Evolutionary conservation across 1,140 invertebrate genomes (phyloP), one percentile per base, ranked within the genome.

Genomic region (Drosophila watanabei): DNA sequence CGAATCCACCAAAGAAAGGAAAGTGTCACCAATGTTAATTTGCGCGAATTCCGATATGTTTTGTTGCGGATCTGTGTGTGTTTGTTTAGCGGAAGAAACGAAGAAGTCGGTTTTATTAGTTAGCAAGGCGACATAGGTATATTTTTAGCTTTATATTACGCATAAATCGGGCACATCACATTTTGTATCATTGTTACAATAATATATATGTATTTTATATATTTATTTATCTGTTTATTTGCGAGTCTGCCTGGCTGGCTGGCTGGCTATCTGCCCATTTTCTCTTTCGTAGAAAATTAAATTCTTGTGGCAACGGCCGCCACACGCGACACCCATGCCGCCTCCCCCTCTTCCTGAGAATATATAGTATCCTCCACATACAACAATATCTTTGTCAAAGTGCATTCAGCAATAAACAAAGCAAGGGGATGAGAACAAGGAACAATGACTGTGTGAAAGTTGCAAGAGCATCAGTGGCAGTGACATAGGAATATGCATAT

Each of bases 231-330:
- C 46, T 56, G 43, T 56, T 51, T 46, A 46, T 49, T 62, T 56
- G 58, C 20, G 30, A 33, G n/a, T 63, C 28, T 57, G 13, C 43
- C 59, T 56, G 61, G 73, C 62, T 49, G 24, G 73, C 62, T 49
- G 24, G 51, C 51, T 56, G 52, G 54, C 54, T 58, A 57, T 61
- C 41, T 78, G 75, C 73, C 75, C 75, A 68, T 41, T 77, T 77
- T 77, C 62, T 54, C 54, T 58, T 62, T 60, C 58, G 52, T 68
- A 60, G 45, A 56, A 56, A 56, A 56, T 77, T 51, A 35, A 80
- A 77, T 71, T 89, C 73, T 79, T 89, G 78, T 88, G 85, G 80
- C 84, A 89, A 89, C 52, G 85, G 72, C 85, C 84, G 65, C 69
- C 78, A 89, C 76, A 89, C 80, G 84, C 76, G 80, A 76, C 79